Percentiles rank a stretch among this genome's conserved stretches.
Evolutionary conservation across 2,888 invertebrate genomes (phyloP).

Genomic region (Zhuqinia jingwanae): DNA sequence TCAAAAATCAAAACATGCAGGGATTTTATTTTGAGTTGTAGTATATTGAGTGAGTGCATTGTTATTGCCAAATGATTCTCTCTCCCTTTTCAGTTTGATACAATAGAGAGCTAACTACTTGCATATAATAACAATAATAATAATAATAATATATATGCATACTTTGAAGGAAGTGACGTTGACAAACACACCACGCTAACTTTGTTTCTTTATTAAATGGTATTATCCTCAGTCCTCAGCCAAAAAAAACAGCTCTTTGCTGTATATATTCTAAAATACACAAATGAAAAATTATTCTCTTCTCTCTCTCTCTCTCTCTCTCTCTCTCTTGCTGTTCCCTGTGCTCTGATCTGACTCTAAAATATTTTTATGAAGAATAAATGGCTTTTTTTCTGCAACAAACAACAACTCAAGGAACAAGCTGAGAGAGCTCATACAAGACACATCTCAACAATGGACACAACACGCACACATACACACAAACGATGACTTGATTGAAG

Average conservation of each 20-base stretch:
- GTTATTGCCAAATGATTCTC: conserved; percentile 19
- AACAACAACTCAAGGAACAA: neutral
- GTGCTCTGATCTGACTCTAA: too few relatives aligned
- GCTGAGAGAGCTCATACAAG: neutral
- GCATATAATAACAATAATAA: too few relatives aligned
- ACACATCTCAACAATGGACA: too few relatives aligned
- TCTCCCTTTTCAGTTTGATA: conserved; percentile 14
- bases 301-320: neutral
- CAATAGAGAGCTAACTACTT: conserved; percentile 10
- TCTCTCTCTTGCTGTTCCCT: neutral
- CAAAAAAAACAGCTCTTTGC: too few relatives aligned
- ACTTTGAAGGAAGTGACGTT: conserved; percentile 56
- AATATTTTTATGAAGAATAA: neutral
- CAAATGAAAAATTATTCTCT: neutral
- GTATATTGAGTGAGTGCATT: conserved; percentile 16
- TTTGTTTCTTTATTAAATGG: conserved; percentile 40
- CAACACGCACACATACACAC: neutral
- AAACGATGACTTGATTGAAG: conserved; percentile 44
- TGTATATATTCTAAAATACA: neutral
- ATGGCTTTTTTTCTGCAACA: neutral
- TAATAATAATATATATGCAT: too few relatives aligned
- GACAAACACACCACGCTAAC: conserved; percentile 45
- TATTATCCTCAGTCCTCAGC: too few relatives aligned
- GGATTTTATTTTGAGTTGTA: too few relatives aligned
- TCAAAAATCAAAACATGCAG: too few relatives aligned